Percentiles rank a stretch among this genome's conserved stretches.
Evolutionary conservation across 2,797 vertebrate genomes (phyloP).

Genomic region (Dipus sagitta): DNA sequence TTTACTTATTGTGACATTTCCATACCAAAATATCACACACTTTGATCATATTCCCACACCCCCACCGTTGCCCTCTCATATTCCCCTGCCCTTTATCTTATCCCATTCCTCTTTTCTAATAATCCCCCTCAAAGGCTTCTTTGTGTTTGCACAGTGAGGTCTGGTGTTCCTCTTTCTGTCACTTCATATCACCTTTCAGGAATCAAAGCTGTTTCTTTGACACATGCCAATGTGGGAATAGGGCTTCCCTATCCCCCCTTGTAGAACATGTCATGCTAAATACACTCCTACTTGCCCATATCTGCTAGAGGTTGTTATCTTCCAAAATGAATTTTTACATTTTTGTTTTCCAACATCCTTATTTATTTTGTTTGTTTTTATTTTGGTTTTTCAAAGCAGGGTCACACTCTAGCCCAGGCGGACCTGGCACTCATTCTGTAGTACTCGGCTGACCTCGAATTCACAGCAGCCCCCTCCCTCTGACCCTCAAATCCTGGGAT

Average conservation of each 20-base stretch:
- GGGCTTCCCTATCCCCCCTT: not conserved
- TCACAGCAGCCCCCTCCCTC: no score
- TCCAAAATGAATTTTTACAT: constrained; percentile 39
- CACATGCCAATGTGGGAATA: not conserved
- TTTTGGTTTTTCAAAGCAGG: no score
- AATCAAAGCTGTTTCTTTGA: constrained; percentile 15
- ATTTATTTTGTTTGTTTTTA: not conserved
- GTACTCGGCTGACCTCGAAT: no score
- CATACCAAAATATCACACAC: not conserved
- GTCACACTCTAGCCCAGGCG: no score
- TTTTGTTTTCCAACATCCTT: not conserved
- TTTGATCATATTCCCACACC: not conserved
- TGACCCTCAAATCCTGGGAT: no score
- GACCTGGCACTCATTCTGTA: no score
- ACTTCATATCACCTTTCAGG: not conserved
- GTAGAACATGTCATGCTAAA: not conserved
- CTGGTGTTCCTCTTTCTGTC: not conserved
- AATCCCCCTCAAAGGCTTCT: not conserved
- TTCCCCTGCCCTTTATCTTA: no score
- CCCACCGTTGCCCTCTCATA: not conserved
- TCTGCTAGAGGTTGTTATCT: not conserved
- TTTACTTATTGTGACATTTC: not conserved
- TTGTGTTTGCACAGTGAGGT: not conserved
- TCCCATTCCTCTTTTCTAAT: not conserved
- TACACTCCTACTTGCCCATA: constrained; percentile 17